Conservation (phyloP, 2,888 invertebrate genomes). For the Uloborus plumipes region DNA sequence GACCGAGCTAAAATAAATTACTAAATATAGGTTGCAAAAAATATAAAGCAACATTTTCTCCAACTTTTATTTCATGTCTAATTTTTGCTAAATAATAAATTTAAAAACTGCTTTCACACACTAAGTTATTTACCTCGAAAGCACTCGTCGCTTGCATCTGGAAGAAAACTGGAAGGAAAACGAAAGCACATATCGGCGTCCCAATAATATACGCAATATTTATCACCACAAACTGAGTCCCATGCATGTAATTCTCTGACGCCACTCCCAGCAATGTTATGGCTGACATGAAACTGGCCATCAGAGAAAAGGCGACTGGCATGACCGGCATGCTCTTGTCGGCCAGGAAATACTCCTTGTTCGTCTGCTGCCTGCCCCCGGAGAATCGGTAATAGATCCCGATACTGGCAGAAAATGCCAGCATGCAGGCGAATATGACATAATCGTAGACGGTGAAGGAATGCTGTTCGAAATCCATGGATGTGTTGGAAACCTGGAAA, state of each 20-base stretch:
- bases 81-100: too few relatives aligned
- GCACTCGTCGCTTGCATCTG: constrained; percentile 86
- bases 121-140: constrained; percentile 53
- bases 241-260: constrained; percentile 86
- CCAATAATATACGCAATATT: constrained; percentile 83
- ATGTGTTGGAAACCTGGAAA: too few relatives aligned
- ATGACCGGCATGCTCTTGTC: constrained; percentile 83
- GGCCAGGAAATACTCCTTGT: constrained; percentile 79
- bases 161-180: constrained; percentile 89
- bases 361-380: constrained; percentile 87
- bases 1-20: too few relatives aligned
- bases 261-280: constrained; percentile 90
- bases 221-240: constrained; percentile 84
- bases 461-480: not conserved
- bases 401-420: constrained; percentile 70
- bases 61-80: too few relatives aligned
- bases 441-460: constrained; percentile 47
- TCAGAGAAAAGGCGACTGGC: constrained; percentile 88
- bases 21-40: too few relatives aligned
- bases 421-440: constrained; percentile 56
- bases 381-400: constrained; percentile 88
- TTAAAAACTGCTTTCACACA: not conserved
- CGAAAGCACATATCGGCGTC: constrained; percentile 82
- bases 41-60: too few relatives aligned
- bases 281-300: constrained; percentile 96